A percentile compares a stretch with the other conserved stretches of the same genome.
phyloP scores from a whole-genome alignment of 2,888 invertebrate genomes.

The Drosophila anomalata region DNA sequence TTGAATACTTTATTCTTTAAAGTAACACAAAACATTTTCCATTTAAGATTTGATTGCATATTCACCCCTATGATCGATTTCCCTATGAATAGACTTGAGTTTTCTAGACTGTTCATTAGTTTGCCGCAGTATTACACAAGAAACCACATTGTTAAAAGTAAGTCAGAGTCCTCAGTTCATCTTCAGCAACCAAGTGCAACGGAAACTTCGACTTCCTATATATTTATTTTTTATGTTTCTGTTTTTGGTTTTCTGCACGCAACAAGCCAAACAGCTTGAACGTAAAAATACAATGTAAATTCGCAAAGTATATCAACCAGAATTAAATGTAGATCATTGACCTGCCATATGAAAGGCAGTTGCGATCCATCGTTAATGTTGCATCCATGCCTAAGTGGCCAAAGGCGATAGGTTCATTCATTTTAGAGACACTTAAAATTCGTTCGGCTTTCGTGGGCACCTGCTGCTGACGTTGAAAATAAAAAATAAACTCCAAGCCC shows the following conservation, averaged over 20 bases:
- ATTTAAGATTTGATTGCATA: not conserved
- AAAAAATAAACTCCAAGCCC: not conserved
- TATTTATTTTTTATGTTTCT: slow-evolving; percentile 15
- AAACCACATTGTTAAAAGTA: slow-evolving; percentile 25
- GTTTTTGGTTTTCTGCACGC: slow-evolving; percentile 30
- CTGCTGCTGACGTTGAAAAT: slow-evolving; percentile 13
- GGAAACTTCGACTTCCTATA: slow-evolving; percentile 57
- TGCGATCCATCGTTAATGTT: slow-evolving; percentile 7
- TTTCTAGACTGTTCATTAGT: slow-evolving; percentile 21
- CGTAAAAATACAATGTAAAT: slow-evolving; percentile 1
- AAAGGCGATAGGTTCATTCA: slow-evolving; percentile 18
- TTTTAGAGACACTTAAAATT: slow-evolving; percentile 40
- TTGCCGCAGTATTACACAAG: slow-evolving; percentile 34
- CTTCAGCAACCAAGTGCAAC: slow-evolving; percentile 64
- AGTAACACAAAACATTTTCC: not conserved
- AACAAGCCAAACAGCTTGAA: slow-evolving; percentile 7
- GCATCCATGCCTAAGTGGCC: not conserved
- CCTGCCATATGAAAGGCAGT: slow-evolving; percentile 8
- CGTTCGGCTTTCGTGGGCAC: slow-evolving; percentile 48
- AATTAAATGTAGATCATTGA: slow-evolving; percentile 12
- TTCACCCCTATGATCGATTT: not conserved
- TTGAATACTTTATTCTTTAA: not conserved
- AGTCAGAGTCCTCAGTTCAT: slow-evolving; percentile 51
- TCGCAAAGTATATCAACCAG: slow-evolving; percentile 16
- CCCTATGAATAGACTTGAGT: not conserved